phyloP scores from a whole-genome alignment of 2,113 vertebrate species.

The Tupaia tana region DNA sequence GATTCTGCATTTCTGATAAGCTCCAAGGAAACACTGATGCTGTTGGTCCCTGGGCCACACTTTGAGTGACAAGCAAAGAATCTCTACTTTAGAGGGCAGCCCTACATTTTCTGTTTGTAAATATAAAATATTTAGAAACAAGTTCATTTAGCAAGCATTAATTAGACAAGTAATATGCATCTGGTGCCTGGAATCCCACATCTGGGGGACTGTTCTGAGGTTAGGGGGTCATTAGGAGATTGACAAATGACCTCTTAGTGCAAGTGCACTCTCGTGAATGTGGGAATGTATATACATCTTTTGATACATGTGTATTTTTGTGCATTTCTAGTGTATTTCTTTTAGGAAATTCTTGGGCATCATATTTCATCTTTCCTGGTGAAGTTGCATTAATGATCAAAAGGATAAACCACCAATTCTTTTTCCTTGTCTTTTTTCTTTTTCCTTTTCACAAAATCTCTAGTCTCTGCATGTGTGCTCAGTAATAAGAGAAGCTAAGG shows the following conservation, averaged over 20 bases:
- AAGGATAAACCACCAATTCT: slow-evolving; percentile 26
- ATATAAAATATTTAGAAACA: slow-evolving; percentile 2
- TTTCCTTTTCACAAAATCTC: slow-evolving; percentile 52
- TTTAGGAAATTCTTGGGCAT: not conserved
- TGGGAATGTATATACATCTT: not conserved
- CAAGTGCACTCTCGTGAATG: not conserved
- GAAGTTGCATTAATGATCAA: slow-evolving; percentile 26
- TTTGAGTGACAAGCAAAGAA: not conserved
- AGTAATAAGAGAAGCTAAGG: slow-evolving; percentile 72
- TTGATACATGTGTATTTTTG: not conserved
- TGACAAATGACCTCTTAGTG: not conserved
- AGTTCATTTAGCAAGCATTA: not conserved
- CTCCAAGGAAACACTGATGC: not conserved
- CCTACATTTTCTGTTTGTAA: not conserved
- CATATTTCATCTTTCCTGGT: slow-evolving; percentile 29
- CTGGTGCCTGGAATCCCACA: not conserved
- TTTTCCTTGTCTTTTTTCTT: slow-evolving; percentile 18
- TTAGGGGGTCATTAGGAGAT: not conserved
- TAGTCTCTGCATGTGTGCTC: slow-evolving; percentile 40
- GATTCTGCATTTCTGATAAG: not conserved
- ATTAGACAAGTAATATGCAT: not conserved
- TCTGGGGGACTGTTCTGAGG: not conserved
- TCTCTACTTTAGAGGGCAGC: not conserved
- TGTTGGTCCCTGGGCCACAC: not conserved
- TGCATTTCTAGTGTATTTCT: not conserved